Percentiles rank a stretch among this genome's conserved stretches.
phyloP scores from a whole-genome alignment of 2,888 invertebrate genomes.

The Anticlea derivata region DNA sequence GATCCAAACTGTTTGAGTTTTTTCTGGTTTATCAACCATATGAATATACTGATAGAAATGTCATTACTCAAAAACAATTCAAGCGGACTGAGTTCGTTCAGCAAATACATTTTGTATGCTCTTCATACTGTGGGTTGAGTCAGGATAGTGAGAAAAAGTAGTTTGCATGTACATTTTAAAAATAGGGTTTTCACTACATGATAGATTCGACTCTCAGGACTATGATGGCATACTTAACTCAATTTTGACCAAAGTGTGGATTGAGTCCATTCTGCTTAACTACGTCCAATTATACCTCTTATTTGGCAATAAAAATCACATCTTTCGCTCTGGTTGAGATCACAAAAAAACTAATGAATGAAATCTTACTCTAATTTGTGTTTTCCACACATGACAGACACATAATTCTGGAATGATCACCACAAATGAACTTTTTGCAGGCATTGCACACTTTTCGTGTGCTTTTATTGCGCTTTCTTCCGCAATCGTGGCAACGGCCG shows the following conservation, averaged over 20 bases:
- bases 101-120: constrained; percentile 22
- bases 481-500: too few relatives aligned
- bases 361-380: too few relatives aligned
- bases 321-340: too few relatives aligned
- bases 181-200: constrained; percentile 14
- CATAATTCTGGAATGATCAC: too few relatives aligned
- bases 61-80: constrained; percentile 12
- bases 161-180: constrained; percentile 17
- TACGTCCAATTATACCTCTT: too few relatives aligned
- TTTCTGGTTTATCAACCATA: constrained; percentile 17
- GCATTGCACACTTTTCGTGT: too few relatives aligned
- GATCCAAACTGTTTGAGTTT: constrained; percentile 19
- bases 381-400: too few relatives aligned
- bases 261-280: background rate
- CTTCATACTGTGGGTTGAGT: constrained; percentile 24
- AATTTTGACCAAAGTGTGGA: constrained; percentile 15
- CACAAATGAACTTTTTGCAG: too few relatives aligned
- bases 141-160: constrained; percentile 13
- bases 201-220: constrained; percentile 19
- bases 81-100: constrained; percentile 16
- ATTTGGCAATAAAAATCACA: too few relatives aligned
- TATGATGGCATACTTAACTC: constrained; percentile 19
- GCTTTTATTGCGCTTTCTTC: too few relatives aligned
- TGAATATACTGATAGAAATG: constrained; percentile 9
- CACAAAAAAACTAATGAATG: background rate